Base-by-base conservation (phyloP, 2,113 vertebrate genomes). In the Procavia capensis region DNA sequence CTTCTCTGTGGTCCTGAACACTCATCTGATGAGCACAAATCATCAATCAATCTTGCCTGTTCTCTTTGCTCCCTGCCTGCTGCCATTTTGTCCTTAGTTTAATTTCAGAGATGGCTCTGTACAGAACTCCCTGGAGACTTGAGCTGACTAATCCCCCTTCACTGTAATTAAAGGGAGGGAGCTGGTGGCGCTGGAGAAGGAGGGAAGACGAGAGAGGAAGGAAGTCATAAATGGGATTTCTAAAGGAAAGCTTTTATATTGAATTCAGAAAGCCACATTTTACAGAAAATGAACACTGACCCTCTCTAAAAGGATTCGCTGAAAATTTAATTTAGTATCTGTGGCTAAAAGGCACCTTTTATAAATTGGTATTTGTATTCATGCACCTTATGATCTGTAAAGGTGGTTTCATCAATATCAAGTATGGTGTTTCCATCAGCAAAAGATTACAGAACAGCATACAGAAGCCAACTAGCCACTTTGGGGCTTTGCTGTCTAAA, bases 201-300 rank as follows among this genome's bases (percentile, higher is more conserved):
- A 2, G 41, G 14, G 74, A 36, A 79, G 93, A 95, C 94, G 93
- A 93, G 94, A 98, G 86, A 94, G 94, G 95, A 97, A 98, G 98
- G 98, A 98, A 98, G 98, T 99, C 97, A 97, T 99, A 99, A 99
- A 99, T 98, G 98, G 98, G 98, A 99, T 99, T 99, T 99, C 99
- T 99, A 99, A 99, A 99, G 98, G 98, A 98, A 98, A 98, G 97
- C 98, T 98, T 98, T 98, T 97, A 98, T 98, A 99, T 98, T 99
- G 98, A 99, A 99, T 99, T 98, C 98, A 97, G 95, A 98, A 98
- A 97, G 97, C 97, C 98, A 98, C 97, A 80, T 99, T 99, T 98
- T 98, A 98, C 97, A 98, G 98, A 98, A 98, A 99, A 98, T 98
- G 98, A 98, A 98, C 98, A 97, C 98, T 99, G 98, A 98, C 98